Conservation (phyloP, 1,140 invertebrate species). For the Laupala kohalensis region DNA sequence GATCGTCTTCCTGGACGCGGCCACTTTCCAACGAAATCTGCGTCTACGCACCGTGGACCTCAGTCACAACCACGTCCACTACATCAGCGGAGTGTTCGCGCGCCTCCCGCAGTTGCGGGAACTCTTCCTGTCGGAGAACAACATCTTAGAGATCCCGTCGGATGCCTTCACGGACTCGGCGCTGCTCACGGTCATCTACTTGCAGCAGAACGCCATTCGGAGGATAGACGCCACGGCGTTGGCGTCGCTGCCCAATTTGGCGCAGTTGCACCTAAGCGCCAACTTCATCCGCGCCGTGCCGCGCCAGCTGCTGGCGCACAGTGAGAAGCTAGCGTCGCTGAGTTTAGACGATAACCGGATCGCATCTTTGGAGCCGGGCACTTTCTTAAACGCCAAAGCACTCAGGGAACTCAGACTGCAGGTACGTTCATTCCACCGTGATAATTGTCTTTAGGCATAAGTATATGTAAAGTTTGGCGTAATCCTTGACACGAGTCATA, state of each 20-base stretch:
- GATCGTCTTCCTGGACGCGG: conserved; percentile 55
- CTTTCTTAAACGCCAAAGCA: conserved; percentile 58
- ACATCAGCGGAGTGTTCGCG: conserved; percentile 66
- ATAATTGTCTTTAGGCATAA: too few relatives aligned
- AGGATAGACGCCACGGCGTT: conserved; percentile 61
- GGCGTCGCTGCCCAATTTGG: conserved; percentile 53
- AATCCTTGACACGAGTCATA: too few relatives aligned
- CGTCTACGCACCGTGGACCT: conserved; percentile 68
- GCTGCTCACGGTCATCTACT: conserved; percentile 65
- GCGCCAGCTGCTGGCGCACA: conserved; percentile 54
- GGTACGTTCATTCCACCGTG: conserved; percentile 28
- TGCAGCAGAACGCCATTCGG: conserved; percentile 75
- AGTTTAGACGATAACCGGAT: conserved; percentile 87
- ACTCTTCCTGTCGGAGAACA: conserved; percentile 80
- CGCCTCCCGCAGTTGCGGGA: conserved; percentile 61
- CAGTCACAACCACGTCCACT: conserved; percentile 78
- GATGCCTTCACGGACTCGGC: conserved; percentile 67
- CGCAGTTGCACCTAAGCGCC: conserved; percentile 70
- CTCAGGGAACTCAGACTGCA: conserved; percentile 73
- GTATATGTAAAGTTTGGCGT: too few relatives aligned
- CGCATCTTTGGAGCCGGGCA: conserved; percentile 57
- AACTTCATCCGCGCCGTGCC: conserved; percentile 73
- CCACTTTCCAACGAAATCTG: conserved; percentile 58
- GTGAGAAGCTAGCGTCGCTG: conserved; percentile 60
- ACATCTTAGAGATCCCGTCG: conserved; percentile 68